These are phyloP conservation scores for Hippocampus zosterae DNA, from an alignment of 2,113 vertebrate species.

Conservation along the genomic window DNA sequence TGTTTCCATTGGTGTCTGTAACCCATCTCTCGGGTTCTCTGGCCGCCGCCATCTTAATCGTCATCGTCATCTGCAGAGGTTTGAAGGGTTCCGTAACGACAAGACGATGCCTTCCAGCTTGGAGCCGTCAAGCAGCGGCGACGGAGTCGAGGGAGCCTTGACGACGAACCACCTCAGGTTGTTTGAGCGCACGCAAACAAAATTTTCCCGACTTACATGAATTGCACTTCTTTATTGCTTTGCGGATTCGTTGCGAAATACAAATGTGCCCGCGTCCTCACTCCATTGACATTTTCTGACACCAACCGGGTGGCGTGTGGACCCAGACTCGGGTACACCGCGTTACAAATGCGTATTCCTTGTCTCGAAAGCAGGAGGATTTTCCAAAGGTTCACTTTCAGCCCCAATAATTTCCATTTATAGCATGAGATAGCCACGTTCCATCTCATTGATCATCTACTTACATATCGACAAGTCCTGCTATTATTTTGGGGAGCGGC, in stretches of 20 bases:
- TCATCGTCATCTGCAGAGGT: slow-evolving; percentile 75
- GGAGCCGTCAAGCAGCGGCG: slow-evolving; percentile 86
- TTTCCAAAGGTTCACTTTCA: neutral
- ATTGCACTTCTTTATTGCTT: neutral
- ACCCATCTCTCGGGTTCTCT: slow-evolving; percentile 34
- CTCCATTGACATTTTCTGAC: too few species aligned
- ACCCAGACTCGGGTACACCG: too few species aligned
- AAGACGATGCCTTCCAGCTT: slow-evolving; percentile 91
- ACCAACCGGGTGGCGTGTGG: too few species aligned
- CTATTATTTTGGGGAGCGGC: neutral
- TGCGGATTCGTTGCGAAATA: too few species aligned
- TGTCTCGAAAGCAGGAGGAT: neutral
- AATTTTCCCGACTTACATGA: neutral
- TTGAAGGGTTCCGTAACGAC: slow-evolving; percentile 90
- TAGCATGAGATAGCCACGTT: neutral
- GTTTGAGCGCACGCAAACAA: slow-evolving; percentile 20
- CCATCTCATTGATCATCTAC: neutral
- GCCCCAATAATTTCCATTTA: too few species aligned
- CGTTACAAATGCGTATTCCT: neutral
- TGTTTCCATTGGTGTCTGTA: neutral
- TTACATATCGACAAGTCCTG: neutral
- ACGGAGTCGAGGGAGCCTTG: slow-evolving; percentile 68
- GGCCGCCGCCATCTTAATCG: slow-evolving; percentile 41
- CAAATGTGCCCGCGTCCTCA: too few species aligned
- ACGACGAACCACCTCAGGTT: slow-evolving; percentile 88